These are phyloP conservation scores for Drosophila demipolita DNA, from an alignment of 2,888 invertebrate genomes.

Conservation along the genomic window DNA sequence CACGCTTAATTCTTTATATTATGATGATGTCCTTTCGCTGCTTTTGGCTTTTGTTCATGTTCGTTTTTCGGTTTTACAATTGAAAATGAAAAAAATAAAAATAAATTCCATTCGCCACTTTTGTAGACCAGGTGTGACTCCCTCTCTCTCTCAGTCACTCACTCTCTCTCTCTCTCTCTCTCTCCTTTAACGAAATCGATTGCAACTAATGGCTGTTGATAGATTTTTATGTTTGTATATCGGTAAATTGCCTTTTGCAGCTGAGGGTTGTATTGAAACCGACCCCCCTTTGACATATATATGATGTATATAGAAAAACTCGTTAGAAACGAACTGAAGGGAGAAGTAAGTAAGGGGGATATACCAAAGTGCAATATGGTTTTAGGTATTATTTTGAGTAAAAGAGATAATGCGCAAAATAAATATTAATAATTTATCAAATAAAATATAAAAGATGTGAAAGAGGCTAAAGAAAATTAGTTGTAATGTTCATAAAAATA, in stretches of 20 bases:
- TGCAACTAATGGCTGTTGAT: slow-evolving; percentile 76
- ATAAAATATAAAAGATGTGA: neutral
- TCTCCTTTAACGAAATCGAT: slow-evolving; percentile 44
- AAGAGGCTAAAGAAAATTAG: neutral
- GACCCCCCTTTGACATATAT: slow-evolving; percentile 10
- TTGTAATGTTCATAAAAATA: neutral
- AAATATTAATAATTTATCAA: neutral
- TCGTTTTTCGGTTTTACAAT: slow-evolving; percentile 55
- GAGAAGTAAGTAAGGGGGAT: neutral
- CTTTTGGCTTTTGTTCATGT: slow-evolving; percentile 75
- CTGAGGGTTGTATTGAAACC: slow-evolving; percentile 46
- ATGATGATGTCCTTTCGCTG: slow-evolving; percentile 80
- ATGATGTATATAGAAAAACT: slow-evolving; percentile 24
- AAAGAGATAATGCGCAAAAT: neutral
- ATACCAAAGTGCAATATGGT: neutral
- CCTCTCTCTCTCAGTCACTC: slow-evolving; percentile 16
- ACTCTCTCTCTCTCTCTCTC: neutral
- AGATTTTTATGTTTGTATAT: slow-evolving; percentile 81
- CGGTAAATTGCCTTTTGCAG: slow-evolving; percentile 49
- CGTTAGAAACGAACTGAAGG: slow-evolving; percentile 1
- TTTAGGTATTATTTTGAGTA: neutral
- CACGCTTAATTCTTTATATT: slow-evolving; percentile 83
- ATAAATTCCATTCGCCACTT: slow-evolving; percentile 54
- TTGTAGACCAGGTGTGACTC: slow-evolving; percentile 68
- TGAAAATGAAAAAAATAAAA: neutral